These are phyloP conservation scores for Cephus rjabovi DNA, from an alignment of 2,888 invertebrate genomes.

Conservation along the genomic window DNA sequence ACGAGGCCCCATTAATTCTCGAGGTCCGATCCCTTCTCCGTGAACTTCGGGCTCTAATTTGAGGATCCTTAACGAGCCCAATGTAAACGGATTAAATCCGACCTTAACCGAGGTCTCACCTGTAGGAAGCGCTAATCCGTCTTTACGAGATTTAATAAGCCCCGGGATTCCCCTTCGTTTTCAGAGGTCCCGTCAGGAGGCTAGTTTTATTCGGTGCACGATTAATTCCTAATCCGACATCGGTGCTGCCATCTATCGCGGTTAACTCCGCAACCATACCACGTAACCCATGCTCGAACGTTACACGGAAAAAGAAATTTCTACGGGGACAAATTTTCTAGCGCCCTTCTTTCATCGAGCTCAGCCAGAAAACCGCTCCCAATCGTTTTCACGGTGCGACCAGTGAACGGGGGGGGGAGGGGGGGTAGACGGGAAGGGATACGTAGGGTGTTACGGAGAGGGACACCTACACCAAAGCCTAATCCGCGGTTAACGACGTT, in stretches of 20 bases:
- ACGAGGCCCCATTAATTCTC: not conserved
- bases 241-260: not conserved
- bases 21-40: not conserved
- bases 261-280: not conserved
- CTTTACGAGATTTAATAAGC: slow-evolving; percentile 3
- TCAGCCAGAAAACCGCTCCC: no score
- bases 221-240: not conserved
- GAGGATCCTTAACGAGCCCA: not conserved
- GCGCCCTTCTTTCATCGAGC: not conserved
- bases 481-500: no score
- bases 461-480: no score
- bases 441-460: no score
- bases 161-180: not conserved
- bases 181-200: not conserved
- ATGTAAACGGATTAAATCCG: not conserved
- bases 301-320: not conserved
- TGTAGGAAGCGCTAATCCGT: not conserved
- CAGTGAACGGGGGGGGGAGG: fast-evolving
- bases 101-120: not conserved
- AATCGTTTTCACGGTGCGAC: no score
- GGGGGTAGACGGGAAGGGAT: no score
- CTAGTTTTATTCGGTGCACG: not conserved
- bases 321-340: not conserved
- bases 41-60: not conserved
- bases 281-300: not conserved